A percentile compares a stretch with the other conserved stretches of the same genome.
Evolutionary conservation across 1,140 invertebrate species (phyloP).

Genomic region (Homarus americanus): DNA sequence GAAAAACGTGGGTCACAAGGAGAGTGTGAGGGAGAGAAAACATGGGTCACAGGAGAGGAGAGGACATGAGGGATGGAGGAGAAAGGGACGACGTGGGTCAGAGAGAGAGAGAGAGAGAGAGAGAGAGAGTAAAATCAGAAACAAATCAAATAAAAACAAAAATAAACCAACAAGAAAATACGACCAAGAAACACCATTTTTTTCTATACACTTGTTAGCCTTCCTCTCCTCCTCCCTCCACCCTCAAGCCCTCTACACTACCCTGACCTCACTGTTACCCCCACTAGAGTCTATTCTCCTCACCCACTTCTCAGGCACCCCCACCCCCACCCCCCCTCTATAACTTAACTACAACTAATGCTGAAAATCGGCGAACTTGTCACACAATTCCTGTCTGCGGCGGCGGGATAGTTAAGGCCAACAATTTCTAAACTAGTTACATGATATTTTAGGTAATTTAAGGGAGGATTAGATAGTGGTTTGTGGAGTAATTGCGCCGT

Average conservation of each 20-base stretch:
- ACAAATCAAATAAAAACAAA: too few species aligned
- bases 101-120: conserved; percentile 3
- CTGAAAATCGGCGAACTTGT: conserved; percentile 41
- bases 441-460: conserved; percentile 44
- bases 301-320: too few species aligned
- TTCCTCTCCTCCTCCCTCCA: too few species aligned
- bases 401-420: conserved; percentile 6
- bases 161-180: too few species aligned
- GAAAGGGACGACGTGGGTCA: neutral
- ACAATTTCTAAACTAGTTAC: conserved; percentile 34
- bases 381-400: conserved; percentile 18
- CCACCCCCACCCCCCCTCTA: neutral
- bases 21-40: neutral
- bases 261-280: too few species aligned
- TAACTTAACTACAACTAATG: conserved; percentile 32
- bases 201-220: too few species aligned
- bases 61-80: neutral
- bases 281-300: too few species aligned
- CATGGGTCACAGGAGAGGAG: neutral
- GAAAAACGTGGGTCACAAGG: neutral
- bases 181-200: too few species aligned
- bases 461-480: conserved; percentile 46
- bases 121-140: conserved; percentile 7
- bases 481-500: conserved; percentile 36
- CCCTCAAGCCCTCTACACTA: too few species aligned